Evolutionary conservation across 23 tunicate species (phyloP).

Genomic region (Diplosoma virens): DNA sequence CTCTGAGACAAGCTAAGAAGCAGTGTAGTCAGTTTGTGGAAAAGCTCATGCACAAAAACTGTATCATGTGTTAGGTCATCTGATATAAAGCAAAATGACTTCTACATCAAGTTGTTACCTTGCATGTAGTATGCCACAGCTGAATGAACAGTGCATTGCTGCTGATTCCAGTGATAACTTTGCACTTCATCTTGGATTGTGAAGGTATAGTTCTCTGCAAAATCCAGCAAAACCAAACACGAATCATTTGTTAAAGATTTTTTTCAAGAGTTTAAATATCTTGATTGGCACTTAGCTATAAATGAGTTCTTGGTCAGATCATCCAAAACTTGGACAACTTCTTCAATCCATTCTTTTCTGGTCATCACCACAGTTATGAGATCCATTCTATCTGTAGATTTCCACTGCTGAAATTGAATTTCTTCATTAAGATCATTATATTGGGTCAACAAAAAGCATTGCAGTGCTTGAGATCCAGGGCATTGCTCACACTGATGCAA

Average conservation of each 20-base stretch:
- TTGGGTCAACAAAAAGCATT: background rate
- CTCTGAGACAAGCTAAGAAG: background rate
- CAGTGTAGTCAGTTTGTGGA: background rate
- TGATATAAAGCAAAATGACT: background rate
- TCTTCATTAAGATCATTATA: background rate
- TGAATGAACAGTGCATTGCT: slow-evolving; percentile 5
- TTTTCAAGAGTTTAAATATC: slow-evolving; percentile 4
- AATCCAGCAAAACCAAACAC: slow-evolving; percentile 10
- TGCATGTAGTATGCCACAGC: background rate
- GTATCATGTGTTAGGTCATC: slow-evolving; percentile 10
- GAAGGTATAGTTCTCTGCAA: slow-evolving; percentile 6
- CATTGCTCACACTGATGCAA: background rate
- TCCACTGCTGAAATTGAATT: slow-evolving; percentile 11
- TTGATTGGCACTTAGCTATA: slow-evolving; percentile 7
- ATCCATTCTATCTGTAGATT: background rate
- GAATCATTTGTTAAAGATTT: background rate
- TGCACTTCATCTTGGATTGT: slow-evolving; percentile 12
- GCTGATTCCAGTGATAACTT: slow-evolving; percentile 17
- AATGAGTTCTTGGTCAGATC: background rate
- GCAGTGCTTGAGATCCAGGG: slow-evolving; percentile 1
- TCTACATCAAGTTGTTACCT: background rate
- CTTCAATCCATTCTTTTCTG: background rate
- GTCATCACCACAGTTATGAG: background rate
- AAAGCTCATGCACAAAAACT: slow-evolving; percentile 10
- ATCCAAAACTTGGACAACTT: background rate